Conservation (phyloP, 1,140 invertebrate genomes). For the Drosophila ananassae region DNA sequence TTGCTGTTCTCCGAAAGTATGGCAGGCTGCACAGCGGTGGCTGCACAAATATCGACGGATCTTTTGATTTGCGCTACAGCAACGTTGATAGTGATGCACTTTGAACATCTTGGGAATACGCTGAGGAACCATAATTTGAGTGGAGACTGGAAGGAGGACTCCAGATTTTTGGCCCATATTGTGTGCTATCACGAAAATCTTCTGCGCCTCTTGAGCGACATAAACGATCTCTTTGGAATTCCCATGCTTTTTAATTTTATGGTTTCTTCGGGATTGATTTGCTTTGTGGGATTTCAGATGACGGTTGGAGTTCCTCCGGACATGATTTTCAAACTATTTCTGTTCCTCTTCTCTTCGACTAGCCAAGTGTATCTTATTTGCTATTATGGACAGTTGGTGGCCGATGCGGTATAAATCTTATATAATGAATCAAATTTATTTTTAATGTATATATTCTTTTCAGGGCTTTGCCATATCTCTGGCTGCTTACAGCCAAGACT, state of each 20-base stretch:
- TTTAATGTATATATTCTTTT: background rate
- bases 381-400: slow-evolving; percentile 65
- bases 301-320: slow-evolving; percentile 55
- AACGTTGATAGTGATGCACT: slow-evolving; percentile 71
- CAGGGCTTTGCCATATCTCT: slow-evolving; percentile 58
- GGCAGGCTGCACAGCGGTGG: slow-evolving; percentile 59
- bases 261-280: slow-evolving; percentile 70
- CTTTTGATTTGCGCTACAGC: slow-evolving; percentile 58
- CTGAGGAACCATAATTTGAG: slow-evolving; percentile 35
- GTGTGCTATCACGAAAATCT: slow-evolving; percentile 56
- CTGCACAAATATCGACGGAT: slow-evolving; percentile 69
- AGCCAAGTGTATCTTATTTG: slow-evolving; percentile 68
- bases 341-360: slow-evolving; percentile 54
- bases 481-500: slow-evolving; percentile 66
- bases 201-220: slow-evolving; percentile 16
- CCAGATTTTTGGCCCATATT: slow-evolving; percentile 21
- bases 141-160: slow-evolving; percentile 43
- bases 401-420: slow-evolving; percentile 50
- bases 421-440: background rate
- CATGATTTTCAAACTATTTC: slow-evolving; percentile 45
- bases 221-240: slow-evolving; percentile 62
- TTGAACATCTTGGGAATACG: slow-evolving; percentile 39
- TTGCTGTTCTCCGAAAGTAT: slow-evolving; percentile 43
- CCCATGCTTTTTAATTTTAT: slow-evolving; percentile 66
- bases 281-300: slow-evolving; percentile 77